A percentile compares a stretch with the other conserved stretches of the same genome.
Evolutionary conservation across 2,888 invertebrate species (phyloP).

Genomic region (Ichneumon xanthorius): DNA sequence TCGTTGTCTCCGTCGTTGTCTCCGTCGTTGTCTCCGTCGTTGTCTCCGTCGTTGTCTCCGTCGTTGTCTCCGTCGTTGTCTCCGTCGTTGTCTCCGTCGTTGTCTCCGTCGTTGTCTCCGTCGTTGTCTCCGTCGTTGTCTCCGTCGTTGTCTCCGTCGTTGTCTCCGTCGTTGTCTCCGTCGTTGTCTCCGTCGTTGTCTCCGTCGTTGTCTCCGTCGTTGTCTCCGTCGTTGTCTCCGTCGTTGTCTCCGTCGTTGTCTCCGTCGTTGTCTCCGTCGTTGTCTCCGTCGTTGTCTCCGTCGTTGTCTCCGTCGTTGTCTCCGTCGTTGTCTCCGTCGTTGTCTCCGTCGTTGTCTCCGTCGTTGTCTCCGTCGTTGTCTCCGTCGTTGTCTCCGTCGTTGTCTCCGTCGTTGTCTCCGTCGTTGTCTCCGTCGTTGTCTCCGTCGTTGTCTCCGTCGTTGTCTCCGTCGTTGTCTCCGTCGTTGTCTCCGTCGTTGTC

Average conservation of each 20-base stretch:
- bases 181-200: no score
- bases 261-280: background rate
- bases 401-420: no score
- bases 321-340: background rate
- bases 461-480: constrained; percentile 43
- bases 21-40: background rate
- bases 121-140: constrained; percentile 13
- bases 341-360: constrained; percentile 43
- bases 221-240: constrained; percentile 43
- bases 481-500: constrained; percentile 13
- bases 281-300: no score
- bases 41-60: no score
- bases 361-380: constrained; percentile 13
- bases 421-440: no score
- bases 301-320: no score
- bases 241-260: constrained; percentile 13
- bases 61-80: no score
- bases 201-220: background rate
- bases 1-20: constrained; percentile 13
- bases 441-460: background rate
- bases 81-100: background rate
- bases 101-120: constrained; percentile 43
- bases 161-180: no score
- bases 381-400: background rate
- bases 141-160: background rate